Percentiles rank a stretch among this genome's conserved stretches.
Conservation (phyloP, 2,888 invertebrate species). For the Corbicula japonica region DNA sequence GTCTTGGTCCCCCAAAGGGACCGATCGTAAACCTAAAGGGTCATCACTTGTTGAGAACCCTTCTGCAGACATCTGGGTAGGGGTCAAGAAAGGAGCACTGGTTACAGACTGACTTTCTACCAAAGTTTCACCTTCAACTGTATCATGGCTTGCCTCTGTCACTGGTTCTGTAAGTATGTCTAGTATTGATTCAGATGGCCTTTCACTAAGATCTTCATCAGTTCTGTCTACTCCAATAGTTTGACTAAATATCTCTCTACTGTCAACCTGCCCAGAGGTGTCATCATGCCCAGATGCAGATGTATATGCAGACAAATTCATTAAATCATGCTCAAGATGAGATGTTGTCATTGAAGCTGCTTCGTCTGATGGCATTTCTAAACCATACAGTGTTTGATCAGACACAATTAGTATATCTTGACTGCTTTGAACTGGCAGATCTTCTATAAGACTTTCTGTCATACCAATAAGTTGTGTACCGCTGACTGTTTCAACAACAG, state of each 20-base stretch:
- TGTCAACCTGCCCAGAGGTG: conserved; percentile 66
- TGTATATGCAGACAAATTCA: conserved; percentile 66
- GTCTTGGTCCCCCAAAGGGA: conserved; percentile 26
- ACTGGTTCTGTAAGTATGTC: conserved; percentile 53
- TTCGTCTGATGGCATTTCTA: conserved; percentile 86
- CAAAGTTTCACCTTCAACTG: conserved; percentile 50
- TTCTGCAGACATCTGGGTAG: neutral
- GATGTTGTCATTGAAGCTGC: conserved; percentile 73
- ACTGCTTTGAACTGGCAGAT: conserved; percentile 69
- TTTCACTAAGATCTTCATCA: conserved; percentile 60
- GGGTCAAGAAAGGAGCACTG: conserved; percentile 11
- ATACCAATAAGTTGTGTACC: conserved; percentile 55
- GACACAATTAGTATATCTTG: conserved; percentile 78
- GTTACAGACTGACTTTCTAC: conserved; percentile 15
- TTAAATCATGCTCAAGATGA: conserved; percentile 71
- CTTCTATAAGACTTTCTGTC: conserved; percentile 77
- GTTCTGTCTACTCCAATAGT: conserved; percentile 61
- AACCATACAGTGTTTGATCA: conserved; percentile 86
- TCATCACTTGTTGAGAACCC: neutral
- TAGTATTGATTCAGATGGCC: conserved; percentile 47
- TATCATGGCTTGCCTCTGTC: conserved; percentile 59
- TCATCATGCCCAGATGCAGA: conserved; percentile 68
- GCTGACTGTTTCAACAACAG: conserved; percentile 23
- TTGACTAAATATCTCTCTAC: conserved; percentile 63
- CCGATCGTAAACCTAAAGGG: conserved; percentile 23